Conservation (phyloP, 2,797 vertebrate species). For the Anniella stebbinsi region DNA sequence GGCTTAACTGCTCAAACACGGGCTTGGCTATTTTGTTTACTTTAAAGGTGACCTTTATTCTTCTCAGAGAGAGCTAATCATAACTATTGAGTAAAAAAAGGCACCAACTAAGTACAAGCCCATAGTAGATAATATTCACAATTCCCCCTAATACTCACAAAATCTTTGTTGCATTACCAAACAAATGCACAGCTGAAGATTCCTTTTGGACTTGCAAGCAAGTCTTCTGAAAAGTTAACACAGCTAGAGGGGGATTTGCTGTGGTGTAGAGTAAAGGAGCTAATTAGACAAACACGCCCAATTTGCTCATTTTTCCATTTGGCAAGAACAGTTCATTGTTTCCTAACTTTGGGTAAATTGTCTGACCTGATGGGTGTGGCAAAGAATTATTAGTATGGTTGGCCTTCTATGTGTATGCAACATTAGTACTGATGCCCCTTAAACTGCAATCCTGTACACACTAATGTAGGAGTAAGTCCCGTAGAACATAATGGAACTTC, state of each 20-base stretch:
- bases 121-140: background rate
- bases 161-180: background rate
- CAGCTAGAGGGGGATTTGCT: background rate
- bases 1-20: background rate
- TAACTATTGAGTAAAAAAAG: background rate
- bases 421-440: background rate
- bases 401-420: background rate
- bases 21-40: background rate
- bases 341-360: background rate
- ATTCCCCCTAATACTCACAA: background rate
- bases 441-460: background rate
- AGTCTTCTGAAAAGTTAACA: background rate
- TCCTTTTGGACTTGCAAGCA: background rate
- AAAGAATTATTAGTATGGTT: background rate
- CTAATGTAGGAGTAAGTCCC: background rate
- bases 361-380: background rate
- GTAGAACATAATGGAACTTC: background rate
- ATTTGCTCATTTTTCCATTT: constrained; percentile 13
- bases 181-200: background rate
- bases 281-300: constrained; percentile 7
- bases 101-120: background rate
- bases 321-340: constrained; percentile 9
- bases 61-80: background rate
- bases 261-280: background rate
- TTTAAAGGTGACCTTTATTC: constrained; percentile 30